Percentiles rank a stretch among this genome's conserved stretches.
Conservation (phyloP, 2,888 invertebrate genomes). For the Caenorhabditis virilis region DNA sequence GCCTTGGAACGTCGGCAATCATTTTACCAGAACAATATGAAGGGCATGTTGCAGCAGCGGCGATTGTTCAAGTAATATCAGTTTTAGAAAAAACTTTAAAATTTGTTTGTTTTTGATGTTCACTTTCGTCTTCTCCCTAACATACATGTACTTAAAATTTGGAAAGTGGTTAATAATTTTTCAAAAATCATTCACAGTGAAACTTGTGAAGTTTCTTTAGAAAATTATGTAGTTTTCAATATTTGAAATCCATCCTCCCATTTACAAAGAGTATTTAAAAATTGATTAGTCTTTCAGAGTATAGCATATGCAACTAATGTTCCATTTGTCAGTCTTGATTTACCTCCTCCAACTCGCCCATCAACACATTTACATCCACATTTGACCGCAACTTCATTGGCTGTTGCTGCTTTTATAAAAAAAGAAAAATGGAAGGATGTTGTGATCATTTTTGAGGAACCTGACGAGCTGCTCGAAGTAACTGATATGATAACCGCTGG, state of each 20-base stretch:
- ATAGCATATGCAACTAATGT: conserved; percentile 25
- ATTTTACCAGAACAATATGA: conserved; percentile 33
- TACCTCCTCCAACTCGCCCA: conserved; percentile 22
- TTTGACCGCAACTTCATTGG: conserved; percentile 26
- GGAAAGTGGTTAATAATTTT: not conserved
- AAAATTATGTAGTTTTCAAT: too few relatives aligned
- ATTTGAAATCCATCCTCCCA: not conserved
- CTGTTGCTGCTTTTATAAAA: conserved; percentile 36
- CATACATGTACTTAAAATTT: not conserved
- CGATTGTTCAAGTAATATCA: conserved; percentile 28
- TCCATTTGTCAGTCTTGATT: conserved; percentile 17
- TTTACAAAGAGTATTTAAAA: not conserved
- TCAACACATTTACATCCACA: conserved; percentile 29
- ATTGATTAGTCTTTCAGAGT: conserved; percentile 6
- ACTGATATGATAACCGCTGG: conserved; percentile 41
- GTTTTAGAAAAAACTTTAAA: too few relatives aligned
- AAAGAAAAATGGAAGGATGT: conserved; percentile 39
- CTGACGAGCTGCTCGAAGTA: conserved; percentile 25
- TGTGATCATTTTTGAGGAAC: conserved; percentile 34
- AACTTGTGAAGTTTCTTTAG: too few relatives aligned
- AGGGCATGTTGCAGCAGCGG: conserved; percentile 27
- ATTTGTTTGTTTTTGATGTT: too few relatives aligned
- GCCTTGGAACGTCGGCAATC: conserved; percentile 14
- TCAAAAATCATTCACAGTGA: not conserved
- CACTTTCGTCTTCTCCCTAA: not conserved